Conservation (phyloP, 2,888 invertebrate species). For the Hymenopus coronatus region DNA sequence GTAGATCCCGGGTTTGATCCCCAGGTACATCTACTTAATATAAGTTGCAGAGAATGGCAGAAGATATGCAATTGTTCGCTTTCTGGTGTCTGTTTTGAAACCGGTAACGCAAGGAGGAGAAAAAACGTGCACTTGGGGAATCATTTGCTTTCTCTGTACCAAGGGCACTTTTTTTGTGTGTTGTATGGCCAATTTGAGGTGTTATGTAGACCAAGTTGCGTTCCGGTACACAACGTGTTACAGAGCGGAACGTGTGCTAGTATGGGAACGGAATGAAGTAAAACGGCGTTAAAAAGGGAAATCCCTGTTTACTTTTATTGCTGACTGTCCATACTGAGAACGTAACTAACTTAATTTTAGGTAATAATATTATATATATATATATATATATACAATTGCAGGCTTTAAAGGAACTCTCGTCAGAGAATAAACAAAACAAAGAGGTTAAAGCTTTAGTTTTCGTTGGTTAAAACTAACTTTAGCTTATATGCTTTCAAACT, state of each 20-base stretch:
- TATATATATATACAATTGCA: no score
- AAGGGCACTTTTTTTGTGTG: background rate
- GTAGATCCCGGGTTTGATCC: no score
- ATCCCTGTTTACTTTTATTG: background rate
- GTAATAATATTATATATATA: no score
- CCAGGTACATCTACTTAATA: no score
- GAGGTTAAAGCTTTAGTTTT: no score
- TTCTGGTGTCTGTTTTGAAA: background rate
- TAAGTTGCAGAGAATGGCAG: no score
- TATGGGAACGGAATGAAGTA: background rate
- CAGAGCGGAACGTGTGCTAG: background rate
- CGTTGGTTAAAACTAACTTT: no score
- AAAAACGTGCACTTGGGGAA: background rate
- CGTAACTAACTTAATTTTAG: no score
- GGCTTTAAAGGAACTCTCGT: no score
- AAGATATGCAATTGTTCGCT: background rate
- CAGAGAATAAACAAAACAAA: no score
- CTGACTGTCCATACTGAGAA: no score
- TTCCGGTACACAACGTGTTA: background rate
- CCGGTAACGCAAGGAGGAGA: background rate
- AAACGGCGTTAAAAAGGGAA: background rate
- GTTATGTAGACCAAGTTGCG: background rate
- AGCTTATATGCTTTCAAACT: no score
- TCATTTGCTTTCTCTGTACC: background rate
- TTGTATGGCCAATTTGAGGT: background rate